Base-by-base conservation (phyloP, 2,888 invertebrate genomes). In the Chymomyza procnemis region DNA sequence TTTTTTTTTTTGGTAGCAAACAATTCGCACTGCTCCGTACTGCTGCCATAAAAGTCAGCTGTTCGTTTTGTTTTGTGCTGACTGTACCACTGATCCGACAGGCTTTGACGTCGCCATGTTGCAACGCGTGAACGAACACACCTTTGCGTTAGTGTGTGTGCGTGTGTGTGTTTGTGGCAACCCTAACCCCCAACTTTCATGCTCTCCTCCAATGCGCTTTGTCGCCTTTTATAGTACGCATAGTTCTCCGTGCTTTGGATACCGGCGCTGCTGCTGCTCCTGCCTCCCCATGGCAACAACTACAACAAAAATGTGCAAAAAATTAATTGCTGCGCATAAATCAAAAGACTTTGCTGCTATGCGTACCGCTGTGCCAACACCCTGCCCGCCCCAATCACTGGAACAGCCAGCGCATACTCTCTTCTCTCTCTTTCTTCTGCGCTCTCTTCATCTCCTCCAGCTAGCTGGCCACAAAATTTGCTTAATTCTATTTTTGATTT, bases 311-410 rank as follows among this genome's bases (percentile, higher is more conserved):
- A 82, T 85, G 83, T 68, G 87, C 83, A 86, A 88, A 86, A 87
- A 88, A 88, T 88, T 87, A 87, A 87, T 87, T 87, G 87, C 82
- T 84, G 78, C 69, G 75, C 85, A 87, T 87, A 87, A 87, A 87
- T 87, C 87, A 88, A 87, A 88, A 87, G 81, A 74, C 75, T 84
- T 76, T 88, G 61, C 22, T 54, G 19, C 50, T 80, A 76, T 63
- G 22, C 59, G 61, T 64, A 34, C 22, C 66, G 41, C 41, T 30
- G 41, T 59, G 46, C 30, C 57, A 57, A 6, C 74, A 6, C 26
- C 26, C 26, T 8, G 6, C 26, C n/a, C n/a, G n/a, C n/a, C n/a
- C n/a, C n/a, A n/a, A n/a, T 26, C 26, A 26, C 26, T 26, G 26
- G 26, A 26, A 26, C 6, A 26, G 26, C 8, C 26, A 26, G 22